Conservation (phyloP, 1,140 invertebrate genomes). For the Aphaenogaster floridana region DNA sequence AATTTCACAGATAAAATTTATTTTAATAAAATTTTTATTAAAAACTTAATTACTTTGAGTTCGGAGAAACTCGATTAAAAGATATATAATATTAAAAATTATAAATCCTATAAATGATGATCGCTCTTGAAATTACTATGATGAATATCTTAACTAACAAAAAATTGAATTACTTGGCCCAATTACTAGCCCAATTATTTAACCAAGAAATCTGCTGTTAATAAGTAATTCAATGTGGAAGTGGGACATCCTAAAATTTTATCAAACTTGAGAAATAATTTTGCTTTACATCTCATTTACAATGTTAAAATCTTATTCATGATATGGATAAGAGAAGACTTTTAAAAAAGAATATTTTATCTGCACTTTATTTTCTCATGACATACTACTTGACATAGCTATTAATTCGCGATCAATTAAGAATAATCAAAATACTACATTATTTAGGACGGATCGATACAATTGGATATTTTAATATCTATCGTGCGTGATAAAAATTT, state of each 20-base stretch:
- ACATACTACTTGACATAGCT: constrained; percentile 26
- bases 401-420: constrained; percentile 29
- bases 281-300: neutral
- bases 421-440: constrained; percentile 41
- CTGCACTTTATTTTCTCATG: constrained; percentile 26
- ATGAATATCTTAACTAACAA: neutral
- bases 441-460: constrained; percentile 45
- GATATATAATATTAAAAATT: neutral
- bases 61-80: neutral
- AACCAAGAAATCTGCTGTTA: neutral
- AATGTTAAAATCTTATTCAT: neutral
- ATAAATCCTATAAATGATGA: neutral
- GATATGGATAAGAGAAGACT: neutral
- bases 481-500: neutral
- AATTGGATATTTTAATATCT: constrained; percentile 26
- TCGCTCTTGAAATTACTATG: neutral
- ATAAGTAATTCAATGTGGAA: neutral
- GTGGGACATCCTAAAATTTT: neutral
- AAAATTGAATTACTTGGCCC: neutral
- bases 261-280: neutral
- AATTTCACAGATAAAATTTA: neutral
- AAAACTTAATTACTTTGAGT: neutral
- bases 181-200: neutral
- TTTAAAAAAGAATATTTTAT: constrained; percentile 13
- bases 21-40: constrained; percentile 16